Base-by-base conservation (phyloP, 2,797 vertebrate genomes). In the Urosaurus nigricauda region DNA sequence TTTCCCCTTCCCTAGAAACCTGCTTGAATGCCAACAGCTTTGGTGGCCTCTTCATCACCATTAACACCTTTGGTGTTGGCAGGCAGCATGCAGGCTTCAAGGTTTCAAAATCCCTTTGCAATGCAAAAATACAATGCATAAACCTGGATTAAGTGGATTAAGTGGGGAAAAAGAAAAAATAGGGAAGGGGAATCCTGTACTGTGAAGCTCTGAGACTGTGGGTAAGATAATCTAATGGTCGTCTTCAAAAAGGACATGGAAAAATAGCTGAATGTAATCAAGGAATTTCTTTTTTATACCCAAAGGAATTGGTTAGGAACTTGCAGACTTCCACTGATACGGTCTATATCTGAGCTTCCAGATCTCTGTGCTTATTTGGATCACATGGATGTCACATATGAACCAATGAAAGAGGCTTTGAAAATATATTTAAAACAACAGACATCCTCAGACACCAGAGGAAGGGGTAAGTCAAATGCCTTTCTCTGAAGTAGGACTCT, bases 241-340 rank as follows among this genome's bases (percentile, higher is more conserved):
- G 19, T 24, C 19, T 85, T 85, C 17, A 19, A n/a, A 84, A 78
- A 37, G 26, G 4, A 43, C 4, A n/a, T 19, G 16, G 6, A 53
- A 89, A 87, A 71, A 73, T 21, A 71, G 13, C 6, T 51, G 14
- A 5, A 56, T 21, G 65, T 19, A 12, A 17, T 68, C 60, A 32
- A 47, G 7, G 29, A 37, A 8, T 9, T 37, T 70, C 71, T 37
- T 93, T 60, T 87, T 89, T 93, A 84, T 56, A 35, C 90, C 40
- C 82, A 74, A 85, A 97, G 96, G 94, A 96, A 96, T 83, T 97
- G 96, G 96, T 80, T 97, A 84, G 96, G 96, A 78, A 96, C 94
- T 63, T 96, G 94, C 85, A 35, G 32, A 1, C 93, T 97, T 63
- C 96, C 96, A 13, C 92, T 96, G 88, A 96, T 93, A 0, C 93